phyloP scores from a whole-genome alignment of 2,113 vertebrate species.

The Hymenochirus boettgeri region DNA sequence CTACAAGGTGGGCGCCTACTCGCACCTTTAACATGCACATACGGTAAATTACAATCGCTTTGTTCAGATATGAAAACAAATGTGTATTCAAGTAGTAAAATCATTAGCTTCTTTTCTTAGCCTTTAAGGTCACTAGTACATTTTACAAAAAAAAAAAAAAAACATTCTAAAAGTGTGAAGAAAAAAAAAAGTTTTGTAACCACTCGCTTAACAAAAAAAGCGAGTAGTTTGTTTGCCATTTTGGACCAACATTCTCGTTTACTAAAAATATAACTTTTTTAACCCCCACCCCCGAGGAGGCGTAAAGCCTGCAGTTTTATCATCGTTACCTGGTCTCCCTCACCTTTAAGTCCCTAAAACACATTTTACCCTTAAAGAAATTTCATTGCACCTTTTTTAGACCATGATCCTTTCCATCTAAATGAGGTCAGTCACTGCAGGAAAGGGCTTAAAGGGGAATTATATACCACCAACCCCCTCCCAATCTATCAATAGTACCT shows the following conservation, averaged over 20 bases:
- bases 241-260: constrained; percentile 47
- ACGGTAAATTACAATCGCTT: constrained; percentile 47
- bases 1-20: constrained; percentile 50
- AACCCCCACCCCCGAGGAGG: not conserved
- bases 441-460: too few relatives aligned
- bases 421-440: too few relatives aligned
- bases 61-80: constrained; percentile 50
- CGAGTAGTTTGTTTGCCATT: constrained; percentile 53
- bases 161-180: constrained; percentile 48
- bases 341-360: too few relatives aligned
- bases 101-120: constrained; percentile 51
- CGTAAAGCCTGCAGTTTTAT: too few relatives aligned
- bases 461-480: too few relatives aligned
- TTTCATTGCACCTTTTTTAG: too few relatives aligned
- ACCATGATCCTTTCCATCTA: too few relatives aligned
- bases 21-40: constrained; percentile 52
- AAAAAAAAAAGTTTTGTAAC: constrained; percentile 51
- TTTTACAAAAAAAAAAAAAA: constrained; percentile 55
- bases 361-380: too few relatives aligned
- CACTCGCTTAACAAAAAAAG: constrained; percentile 40
- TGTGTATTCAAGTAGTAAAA: constrained; percentile 63
- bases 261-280: not conserved
- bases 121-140: constrained; percentile 56
- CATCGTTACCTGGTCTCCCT: too few relatives aligned
- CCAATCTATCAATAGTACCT: too few relatives aligned